Evolutionary conservation across 2,797 vertebrate species (phyloP).

Genomic region (Sebastiscus tertius): DNA sequence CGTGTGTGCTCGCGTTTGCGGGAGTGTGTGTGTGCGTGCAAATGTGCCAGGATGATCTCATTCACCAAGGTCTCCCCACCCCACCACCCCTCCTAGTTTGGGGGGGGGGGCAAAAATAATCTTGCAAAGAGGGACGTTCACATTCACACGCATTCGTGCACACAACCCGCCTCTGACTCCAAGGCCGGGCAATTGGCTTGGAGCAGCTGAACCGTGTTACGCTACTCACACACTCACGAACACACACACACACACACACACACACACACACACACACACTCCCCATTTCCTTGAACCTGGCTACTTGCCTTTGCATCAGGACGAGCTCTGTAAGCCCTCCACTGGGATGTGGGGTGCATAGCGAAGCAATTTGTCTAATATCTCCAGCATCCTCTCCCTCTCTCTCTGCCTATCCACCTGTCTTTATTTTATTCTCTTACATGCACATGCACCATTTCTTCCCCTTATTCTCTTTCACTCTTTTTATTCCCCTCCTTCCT

Average conservation of each 20-base stretch:
- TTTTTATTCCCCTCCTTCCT: slow-evolving; percentile 27
- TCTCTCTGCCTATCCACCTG: slow-evolving; percentile 24
- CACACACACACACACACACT: slow-evolving; percentile 36
- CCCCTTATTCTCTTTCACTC: slow-evolving; percentile 14
- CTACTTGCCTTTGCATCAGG: slow-evolving; percentile 47
- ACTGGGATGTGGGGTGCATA: slow-evolving; percentile 43
- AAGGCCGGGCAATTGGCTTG: slow-evolving; percentile 70
- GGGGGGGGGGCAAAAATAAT: slow-evolving; percentile 67
- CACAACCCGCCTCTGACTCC: slow-evolving; percentile 51
- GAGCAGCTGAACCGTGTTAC: slow-evolving; percentile 67
- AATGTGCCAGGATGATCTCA: slow-evolving; percentile 70
- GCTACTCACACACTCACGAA: slow-evolving; percentile 6
- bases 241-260: slow-evolving; percentile 33
- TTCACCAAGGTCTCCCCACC: slow-evolving; percentile 64
- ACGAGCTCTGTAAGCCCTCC: slow-evolving; percentile 44
- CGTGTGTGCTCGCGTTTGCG: slow-evolving; percentile 30
- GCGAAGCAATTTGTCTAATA: slow-evolving; percentile 59
- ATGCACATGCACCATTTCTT: slow-evolving; percentile 16
- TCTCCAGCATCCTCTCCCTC: slow-evolving; percentile 30
- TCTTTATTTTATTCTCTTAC: slow-evolving; percentile 39
- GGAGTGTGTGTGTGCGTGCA: slow-evolving; percentile 19
- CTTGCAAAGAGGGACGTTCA: slow-evolving; percentile 70
- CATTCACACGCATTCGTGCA: slow-evolving; percentile 67
- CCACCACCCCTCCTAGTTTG: slow-evolving; percentile 46
- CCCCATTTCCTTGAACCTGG: slow-evolving; percentile 61